Conservation (phyloP, 2,888 invertebrate species). For the Gibbula magus region DNA sequence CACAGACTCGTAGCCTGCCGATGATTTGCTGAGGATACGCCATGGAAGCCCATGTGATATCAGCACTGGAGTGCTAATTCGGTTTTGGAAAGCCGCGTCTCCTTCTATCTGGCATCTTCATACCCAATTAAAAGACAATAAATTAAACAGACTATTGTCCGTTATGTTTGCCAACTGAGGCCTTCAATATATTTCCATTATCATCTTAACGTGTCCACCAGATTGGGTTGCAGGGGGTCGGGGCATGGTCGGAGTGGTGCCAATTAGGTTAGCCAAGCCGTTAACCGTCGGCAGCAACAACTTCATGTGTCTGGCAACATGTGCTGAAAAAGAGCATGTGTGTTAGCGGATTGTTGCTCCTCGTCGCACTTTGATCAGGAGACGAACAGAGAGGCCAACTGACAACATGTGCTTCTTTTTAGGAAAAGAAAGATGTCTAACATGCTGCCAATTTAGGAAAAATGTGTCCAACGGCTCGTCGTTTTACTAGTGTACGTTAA, state of each 20-base stretch:
- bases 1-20: neutral
- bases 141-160: conserved; percentile 10
- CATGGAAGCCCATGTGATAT: neutral
- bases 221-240: conserved; percentile 7
- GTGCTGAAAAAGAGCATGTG: neutral
- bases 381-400: neutral
- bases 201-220: conserved; percentile 24
- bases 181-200: conserved; percentile 27
- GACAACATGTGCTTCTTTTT: neutral
- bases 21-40: conserved; percentile 5
- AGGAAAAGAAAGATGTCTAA: neutral
- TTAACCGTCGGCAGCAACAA: neutral
- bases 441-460: too few species aligned
- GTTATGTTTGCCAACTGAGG: conserved; percentile 27
- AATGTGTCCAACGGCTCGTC: too few species aligned
- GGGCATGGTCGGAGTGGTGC: neutral
- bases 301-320: neutral
- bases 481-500: too few species aligned
- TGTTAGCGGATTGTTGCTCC: neutral
- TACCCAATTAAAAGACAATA: conserved; percentile 15
- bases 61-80: neutral
- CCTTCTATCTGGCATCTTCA: conserved; percentile 15
- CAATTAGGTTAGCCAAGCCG: neutral
- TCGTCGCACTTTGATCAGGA: neutral
- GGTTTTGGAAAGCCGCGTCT: neutral